phyloP scores from a whole-genome alignment of 37 sponge, comb jelly and placozoan species.

The Bolinopsis microptera region DNA sequence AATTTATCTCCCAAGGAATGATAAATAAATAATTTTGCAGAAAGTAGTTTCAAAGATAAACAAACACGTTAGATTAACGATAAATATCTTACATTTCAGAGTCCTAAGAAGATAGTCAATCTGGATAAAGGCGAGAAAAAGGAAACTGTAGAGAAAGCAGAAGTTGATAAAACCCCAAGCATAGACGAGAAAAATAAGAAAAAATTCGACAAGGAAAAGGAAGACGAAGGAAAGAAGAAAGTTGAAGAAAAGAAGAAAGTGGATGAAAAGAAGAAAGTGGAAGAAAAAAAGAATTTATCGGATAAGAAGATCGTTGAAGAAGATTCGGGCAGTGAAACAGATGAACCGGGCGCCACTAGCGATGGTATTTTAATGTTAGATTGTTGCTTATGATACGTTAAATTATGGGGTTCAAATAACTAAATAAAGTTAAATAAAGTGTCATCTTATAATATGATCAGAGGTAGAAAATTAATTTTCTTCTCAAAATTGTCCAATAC shows the following conservation, averaged over 20 bases:
- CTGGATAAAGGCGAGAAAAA: conserved; percentile 4
- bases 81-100: no score
- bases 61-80: no score
- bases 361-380: conserved; percentile 24
- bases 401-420: neutral
- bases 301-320: neutral
- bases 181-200: neutral
- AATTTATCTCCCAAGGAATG: no score
- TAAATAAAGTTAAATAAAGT: no score
- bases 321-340: conserved; percentile 57
- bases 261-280: neutral
- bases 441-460: no score
- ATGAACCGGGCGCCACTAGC: conserved; percentile 39
- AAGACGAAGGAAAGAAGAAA: neutral
- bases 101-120: conserved; percentile 47
- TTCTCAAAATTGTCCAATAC: neutral
- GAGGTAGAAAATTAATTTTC: no score
- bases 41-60: no score
- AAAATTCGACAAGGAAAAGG: no score
- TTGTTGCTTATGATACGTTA: neutral
- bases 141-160: neutral
- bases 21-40: no score
- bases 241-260: neutral
- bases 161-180: neutral
- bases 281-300: neutral